Evolutionary conservation across 2,113 vertebrate genomes (phyloP).

Genomic region (Tympanuchus pallidicinctus): DNA sequence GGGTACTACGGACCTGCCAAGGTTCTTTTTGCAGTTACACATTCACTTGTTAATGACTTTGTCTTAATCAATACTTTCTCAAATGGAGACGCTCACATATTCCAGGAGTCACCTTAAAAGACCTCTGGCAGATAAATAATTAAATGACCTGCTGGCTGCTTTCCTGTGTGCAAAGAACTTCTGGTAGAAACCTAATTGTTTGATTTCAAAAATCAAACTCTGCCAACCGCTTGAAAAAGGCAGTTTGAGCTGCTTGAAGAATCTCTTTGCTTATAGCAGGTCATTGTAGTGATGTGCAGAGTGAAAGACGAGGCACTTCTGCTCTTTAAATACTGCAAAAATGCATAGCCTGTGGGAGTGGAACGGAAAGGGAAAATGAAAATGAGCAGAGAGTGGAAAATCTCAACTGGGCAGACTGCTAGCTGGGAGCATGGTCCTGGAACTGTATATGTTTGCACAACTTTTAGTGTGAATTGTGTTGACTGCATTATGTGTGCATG

Average conservation of each 20-base stretch:
- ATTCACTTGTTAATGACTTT: constrained; percentile 58
- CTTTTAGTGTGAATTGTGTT: not conserved
- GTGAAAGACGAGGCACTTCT: not conserved
- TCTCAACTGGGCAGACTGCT: not conserved
- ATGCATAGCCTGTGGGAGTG: not conserved
- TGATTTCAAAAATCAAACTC: constrained; percentile 55
- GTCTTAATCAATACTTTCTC: constrained; percentile 66
- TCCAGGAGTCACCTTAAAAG: constrained; percentile 37
- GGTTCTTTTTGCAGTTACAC: not conserved
- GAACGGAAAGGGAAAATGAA: not conserved
- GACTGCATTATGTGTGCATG: not conserved
- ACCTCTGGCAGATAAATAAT: constrained; percentile 61
- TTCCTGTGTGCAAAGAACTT: constrained; percentile 5
- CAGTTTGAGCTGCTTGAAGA: constrained; percentile 18
- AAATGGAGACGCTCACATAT: constrained; percentile 21
- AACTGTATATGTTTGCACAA: not conserved
- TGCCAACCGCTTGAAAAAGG: not conserved
- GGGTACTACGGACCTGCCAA: not conserved
- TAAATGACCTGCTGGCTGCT: constrained; percentile 29
- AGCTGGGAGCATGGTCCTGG: not conserved
- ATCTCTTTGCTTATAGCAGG: not conserved
- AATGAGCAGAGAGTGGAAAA: not conserved
- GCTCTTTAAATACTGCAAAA: not conserved
- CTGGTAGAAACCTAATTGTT: constrained; percentile 23
- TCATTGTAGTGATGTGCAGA: not conserved